phyloP scores from a whole-genome alignment of 2,113 vertebrate genomes.

The Rhipidura dahli region DNA sequence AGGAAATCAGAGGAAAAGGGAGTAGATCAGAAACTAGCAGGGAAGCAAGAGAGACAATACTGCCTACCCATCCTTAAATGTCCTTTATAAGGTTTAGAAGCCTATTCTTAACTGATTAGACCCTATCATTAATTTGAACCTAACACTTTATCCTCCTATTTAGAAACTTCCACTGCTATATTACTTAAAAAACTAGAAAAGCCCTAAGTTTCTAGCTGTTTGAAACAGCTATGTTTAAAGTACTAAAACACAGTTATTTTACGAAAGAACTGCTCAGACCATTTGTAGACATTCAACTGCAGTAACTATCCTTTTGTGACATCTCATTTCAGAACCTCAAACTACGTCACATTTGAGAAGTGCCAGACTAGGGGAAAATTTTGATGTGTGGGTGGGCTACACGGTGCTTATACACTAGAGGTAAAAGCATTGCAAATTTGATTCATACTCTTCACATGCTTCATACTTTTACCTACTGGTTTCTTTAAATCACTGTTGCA shows the following conservation, averaged over 20 bases:
- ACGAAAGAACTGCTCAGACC: neutral
- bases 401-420: neutral
- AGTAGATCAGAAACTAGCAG: neutral
- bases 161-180: neutral
- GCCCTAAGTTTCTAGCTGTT: neutral
- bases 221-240: neutral
- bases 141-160: neutral
- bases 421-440: neutral
- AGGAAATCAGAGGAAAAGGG: neutral
- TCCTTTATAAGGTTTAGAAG: neutral
- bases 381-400: constrained; percentile 2
- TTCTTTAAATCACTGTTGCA: neutral
- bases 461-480: neutral
- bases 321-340: neutral
- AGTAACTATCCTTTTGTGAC: neutral
- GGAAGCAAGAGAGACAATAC: neutral
- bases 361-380: constrained; percentile 26
- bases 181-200: neutral
- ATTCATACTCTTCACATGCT: neutral
- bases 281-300: neutral
- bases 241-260: neutral
- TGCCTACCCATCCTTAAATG: neutral
- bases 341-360: constrained; percentile 14
- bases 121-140: neutral
- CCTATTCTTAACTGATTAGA: neutral